Evolutionary conservation across 1,140 invertebrate species (phyloP).

Genomic region (Nebria ingens): DNA sequence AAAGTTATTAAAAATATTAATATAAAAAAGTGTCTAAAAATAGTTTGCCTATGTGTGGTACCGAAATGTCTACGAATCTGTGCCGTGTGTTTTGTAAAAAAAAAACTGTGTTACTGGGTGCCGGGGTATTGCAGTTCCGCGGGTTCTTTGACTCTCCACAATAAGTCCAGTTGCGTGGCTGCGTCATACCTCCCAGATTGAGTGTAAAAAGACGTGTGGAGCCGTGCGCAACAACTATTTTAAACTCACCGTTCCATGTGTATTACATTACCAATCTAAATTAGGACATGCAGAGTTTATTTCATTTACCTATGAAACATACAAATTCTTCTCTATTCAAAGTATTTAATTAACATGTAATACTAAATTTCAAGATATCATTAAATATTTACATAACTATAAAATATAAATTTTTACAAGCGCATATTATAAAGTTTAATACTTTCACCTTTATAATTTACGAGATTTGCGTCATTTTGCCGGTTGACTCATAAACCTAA

Average conservation of each 20-base stretch:
- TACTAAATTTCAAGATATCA: not conserved
- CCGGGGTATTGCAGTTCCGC: not conserved
- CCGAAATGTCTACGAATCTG: not conserved
- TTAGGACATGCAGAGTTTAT: constrained; percentile 23
- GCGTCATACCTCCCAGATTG: not conserved
- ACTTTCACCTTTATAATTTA: not conserved
- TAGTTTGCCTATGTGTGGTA: not conserved
- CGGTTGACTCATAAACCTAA: not conserved
- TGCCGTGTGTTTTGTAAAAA: not conserved
- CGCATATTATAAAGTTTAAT: not conserved
- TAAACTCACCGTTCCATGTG: constrained; percentile 27
- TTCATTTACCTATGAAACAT: constrained; percentile 17
- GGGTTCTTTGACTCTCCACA: not conserved
- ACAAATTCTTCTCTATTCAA: too few relatives aligned
- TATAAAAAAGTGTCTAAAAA: too few relatives aligned
- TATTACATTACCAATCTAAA: constrained; percentile 34
- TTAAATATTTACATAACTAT: too few relatives aligned
- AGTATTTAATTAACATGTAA: not conserved
- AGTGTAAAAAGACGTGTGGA: constrained; percentile 15
- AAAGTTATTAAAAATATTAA: too few relatives aligned
- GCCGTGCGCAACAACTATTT: constrained; percentile 35
- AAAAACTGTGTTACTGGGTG: not conserved
- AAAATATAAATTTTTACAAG: not conserved
- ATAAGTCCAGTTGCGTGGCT: not conserved
- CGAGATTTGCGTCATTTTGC: not conserved